A percentile compares a stretch with the other conserved stretches of the same genome.
phyloP scores from a whole-genome alignment of 1,140 invertebrate genomes.

The Diabrotica virgifera region DNA sequence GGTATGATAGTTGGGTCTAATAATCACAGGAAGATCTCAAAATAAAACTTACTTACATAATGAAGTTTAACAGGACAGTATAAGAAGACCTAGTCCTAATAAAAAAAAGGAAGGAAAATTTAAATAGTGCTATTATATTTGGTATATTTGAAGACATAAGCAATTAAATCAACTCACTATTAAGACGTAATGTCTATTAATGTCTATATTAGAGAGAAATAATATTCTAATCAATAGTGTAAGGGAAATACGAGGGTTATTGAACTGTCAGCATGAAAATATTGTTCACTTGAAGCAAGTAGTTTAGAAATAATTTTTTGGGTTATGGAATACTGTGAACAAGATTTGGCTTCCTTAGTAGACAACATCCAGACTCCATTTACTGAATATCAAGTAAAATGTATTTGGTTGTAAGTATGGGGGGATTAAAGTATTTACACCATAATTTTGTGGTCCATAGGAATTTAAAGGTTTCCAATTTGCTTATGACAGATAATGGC shows the following conservation, averaged over 20 bases:
- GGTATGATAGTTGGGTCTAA: too few relatives aligned
- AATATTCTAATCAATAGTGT: conserved; percentile 89
- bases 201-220: conserved; percentile 88
- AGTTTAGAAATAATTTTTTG: conserved; percentile 92
- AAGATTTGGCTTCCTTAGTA: conserved; percentile 90
- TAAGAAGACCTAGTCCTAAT: too few relatives aligned
- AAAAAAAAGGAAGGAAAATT: too few relatives aligned
- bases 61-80: too few relatives aligned
- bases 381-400: conserved; percentile 96
- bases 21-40: too few relatives aligned
- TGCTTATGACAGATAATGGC: conserved; percentile 93
- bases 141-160: too few relatives aligned
- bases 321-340: conserved; percentile 98
- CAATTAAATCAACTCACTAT: too few relatives aligned
- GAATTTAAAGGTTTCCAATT: conserved; percentile 95
- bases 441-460: conserved; percentile 92
- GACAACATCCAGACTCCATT: conserved; percentile 96
- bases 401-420: conserved; percentile 92
- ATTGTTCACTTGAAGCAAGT: conserved; percentile 94
- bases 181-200: too few relatives aligned
- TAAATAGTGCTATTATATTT: too few relatives aligned
- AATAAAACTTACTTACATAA: too few relatives aligned
- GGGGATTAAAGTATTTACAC: conserved; percentile 89
- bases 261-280: conserved; percentile 89
- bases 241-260: conserved; percentile 89